Base-by-base conservation (phyloP, 2,113 vertebrate species). In the Muntiacus muntjak region DNA sequence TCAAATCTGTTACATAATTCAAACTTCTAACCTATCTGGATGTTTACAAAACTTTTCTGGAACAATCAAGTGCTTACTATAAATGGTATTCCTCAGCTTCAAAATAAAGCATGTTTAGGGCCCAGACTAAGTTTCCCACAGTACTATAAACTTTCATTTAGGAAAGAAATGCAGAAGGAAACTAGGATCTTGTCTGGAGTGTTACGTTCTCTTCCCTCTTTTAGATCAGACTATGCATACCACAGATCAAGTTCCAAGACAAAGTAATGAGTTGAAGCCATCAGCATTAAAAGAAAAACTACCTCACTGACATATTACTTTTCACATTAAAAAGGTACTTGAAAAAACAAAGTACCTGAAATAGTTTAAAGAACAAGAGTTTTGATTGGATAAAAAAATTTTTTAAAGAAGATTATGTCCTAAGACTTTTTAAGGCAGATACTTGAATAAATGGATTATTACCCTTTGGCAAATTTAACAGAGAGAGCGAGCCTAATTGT, bases 1-100 rank as follows among this genome's bases (percentile, higher is more conserved):
- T 98, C 98, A 98, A 82, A 91, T 43, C 96, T 97, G 89, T 99
- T 98, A 98, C 93, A 97, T 98, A 98, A 98, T 97, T 64, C 98
- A 92, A 95, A 92, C 97, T 58, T 16, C 87, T 54, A 79, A 81
- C 81, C 52, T 87, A 90, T 87, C 96, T 88, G 89, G 28, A 45
- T 85, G 89, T 96, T 96, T 28, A 83, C 12, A 15, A 21, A 96
- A 82, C 95, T 98, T 87, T 97, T 95, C 96, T 94, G 96, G 94
- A 97, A 97, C 95, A 98, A 86, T 96, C 97, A 58, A 96, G 93
- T 50, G 64, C 96, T 97, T 97, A 84, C 98, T 97, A 96, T 94
- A 96, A 95, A 98, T 88, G 97, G 97, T 52, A 84, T 45, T 86
- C 88, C 79, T 64, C 40, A 87, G 92, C 82, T 96, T 91, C 93